Evolutionary conservation across 2,113 vertebrate species (phyloP), one percentile per base, ranked within the genome.

Genomic region (Zootoca vivipara): DNA sequence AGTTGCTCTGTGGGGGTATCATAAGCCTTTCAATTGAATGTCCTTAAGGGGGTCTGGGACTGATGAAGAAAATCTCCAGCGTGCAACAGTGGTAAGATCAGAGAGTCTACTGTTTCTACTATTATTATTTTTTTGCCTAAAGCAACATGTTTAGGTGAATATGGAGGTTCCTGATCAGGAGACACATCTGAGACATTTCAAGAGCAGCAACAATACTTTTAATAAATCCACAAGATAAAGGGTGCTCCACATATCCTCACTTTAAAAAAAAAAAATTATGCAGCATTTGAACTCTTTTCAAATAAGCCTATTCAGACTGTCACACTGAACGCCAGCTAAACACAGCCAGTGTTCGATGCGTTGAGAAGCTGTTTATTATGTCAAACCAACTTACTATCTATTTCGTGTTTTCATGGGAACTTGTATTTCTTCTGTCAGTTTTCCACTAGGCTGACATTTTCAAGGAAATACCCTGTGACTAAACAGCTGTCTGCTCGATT

Each of bases 401-500:
- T 1, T 90, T 89, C 73, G 4, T 82, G 40, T 64, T 90, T 92
- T 89, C 67, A 89, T 35, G 90, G 91, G 18, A 35, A 92, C 83
- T 85, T 77, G 83, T 85, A 72, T 89, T 88, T 86, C 80, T 90
- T 77, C 81, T 88, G 82, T 80, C 85, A 94, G 89, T 93, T 93
- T 86, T 91, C 69, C 62, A 93, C 72, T 90, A 33, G 22, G 35
- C 67, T 87, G 89, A 82, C 73, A 86, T 93, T 96, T 95, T 89
- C 92, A 87, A 93, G 93, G 81, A 93, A 91, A 35, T 22, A 89
- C 77, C 74, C 78, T 94, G 42, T 64, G 70, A 95, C 42, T 73
- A 92, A 94, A 94, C 13, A 93, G 92, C 82, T 58, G 82, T 95
- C 73, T 88, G 73, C 85, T 94, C 92, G 79, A 93, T 93, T 95